These are phyloP conservation scores for Mareca penelope DNA, from an alignment of 2,797 vertebrate species.

Conservation along the genomic window DNA sequence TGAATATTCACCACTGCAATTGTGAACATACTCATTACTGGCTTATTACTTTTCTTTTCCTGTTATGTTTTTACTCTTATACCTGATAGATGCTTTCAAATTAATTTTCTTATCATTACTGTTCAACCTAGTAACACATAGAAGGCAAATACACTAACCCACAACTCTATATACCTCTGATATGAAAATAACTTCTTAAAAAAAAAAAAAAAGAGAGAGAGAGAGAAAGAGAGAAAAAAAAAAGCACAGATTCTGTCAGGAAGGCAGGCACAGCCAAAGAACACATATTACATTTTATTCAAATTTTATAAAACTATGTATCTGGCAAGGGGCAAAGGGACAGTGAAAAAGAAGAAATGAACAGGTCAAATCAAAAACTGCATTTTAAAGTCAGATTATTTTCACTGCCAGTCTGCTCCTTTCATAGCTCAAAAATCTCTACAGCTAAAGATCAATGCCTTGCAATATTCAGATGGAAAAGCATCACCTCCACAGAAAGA, in stretches of 20 bases:
- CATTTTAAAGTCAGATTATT: background rate
- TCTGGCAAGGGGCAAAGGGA: background rate
- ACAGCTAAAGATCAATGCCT: background rate
- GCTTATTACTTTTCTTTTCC: conserved; percentile 1
- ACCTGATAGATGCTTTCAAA: background rate
- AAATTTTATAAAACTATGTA: background rate
- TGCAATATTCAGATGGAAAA: background rate
- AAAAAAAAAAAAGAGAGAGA: too few relatives aligned
- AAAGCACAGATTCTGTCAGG: background rate
- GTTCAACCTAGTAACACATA: background rate
- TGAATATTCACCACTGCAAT: background rate
- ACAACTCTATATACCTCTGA: background rate
- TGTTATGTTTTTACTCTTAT: background rate
- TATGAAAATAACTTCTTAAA: background rate
- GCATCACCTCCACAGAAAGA: background rate
- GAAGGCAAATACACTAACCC: background rate
- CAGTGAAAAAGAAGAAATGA: background rate
- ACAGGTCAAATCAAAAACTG: background rate
- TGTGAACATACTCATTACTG: background rate
- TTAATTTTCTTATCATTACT: background rate
- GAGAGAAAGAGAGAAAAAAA: background rate
- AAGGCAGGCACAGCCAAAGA: background rate
- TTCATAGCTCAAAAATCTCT: conserved; percentile 16
- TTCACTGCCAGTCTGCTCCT: background rate
- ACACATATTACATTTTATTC: background rate